Evolutionary conservation across 2,113 vertebrate species (phyloP).

Genomic region (Corapipo altera): DNA sequence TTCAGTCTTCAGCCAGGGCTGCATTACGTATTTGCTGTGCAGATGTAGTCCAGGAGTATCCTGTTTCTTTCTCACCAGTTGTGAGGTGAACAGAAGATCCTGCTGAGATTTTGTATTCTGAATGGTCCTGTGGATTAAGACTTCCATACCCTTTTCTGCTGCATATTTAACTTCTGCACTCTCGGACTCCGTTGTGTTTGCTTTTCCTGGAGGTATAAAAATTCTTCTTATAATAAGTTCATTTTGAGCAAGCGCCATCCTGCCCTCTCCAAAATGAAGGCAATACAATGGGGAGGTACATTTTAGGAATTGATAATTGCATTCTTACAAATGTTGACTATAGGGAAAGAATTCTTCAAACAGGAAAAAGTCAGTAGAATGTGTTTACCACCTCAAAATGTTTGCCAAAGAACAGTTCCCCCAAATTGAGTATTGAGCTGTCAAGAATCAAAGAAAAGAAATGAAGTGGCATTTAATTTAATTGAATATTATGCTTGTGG

Average conservation of each 20-base stretch:
- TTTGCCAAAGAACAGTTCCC: neutral
- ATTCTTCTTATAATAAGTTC: neutral
- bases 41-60: neutral
- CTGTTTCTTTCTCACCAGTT: neutral
- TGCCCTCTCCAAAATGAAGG: neutral
- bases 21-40: neutral
- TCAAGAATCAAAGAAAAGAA: conserved; percentile 31
- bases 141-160: neutral
- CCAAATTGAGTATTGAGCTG: neutral
- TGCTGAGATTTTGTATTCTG: neutral
- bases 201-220: fast-evolving
- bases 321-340: neutral
- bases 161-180: neutral
- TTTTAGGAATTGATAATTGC: neutral
- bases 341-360: neutral
- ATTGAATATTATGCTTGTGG: conserved; percentile 26
- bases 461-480: conserved; percentile 33
- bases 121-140: neutral
- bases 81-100: neutral
- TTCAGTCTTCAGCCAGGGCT: neutral
- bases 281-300: neutral
- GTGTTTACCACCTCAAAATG: neutral
- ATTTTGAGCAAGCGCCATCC: neutral
- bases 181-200: neutral
- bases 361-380: neutral